Base-by-base conservation (phyloP, 2,888 invertebrate genomes). In the Spodoptera exigua region DNA sequence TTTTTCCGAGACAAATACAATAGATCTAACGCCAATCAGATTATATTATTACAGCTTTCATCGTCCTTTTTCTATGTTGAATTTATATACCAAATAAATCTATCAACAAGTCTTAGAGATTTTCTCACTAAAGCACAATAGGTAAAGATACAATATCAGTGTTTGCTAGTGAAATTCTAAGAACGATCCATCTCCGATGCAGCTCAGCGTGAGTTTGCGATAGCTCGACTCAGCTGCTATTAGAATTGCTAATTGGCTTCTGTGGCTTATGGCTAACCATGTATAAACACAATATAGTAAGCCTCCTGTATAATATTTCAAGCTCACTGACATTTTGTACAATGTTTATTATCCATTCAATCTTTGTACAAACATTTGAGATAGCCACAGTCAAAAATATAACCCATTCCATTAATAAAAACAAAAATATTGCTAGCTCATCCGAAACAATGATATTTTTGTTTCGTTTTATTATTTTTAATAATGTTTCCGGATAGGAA, bases 161-260 rank as follows among this genome's bases (percentile, higher is more conserved):
- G 27, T 46, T 45, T 56, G 11, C 21, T 40, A 53, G 7, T 3
- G 1, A 1, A 62, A 63, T 35, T 39, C n/a, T 11, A 40, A 12
- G 10, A 51, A 43, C 13, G 34, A 40, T 66, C 41, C 57, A 61
- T 56, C 32, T 32, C 1, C 13, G 21, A 37, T 55, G 45, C 61
- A 44, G 32, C 37, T 51, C 32, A 34, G 52, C 35, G 2, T 49
- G 47, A 41, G 65, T 36, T 51, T 39, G 61, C 57, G 56, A 58
- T 45, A 58, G 64, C 55, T 65, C 70, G 70, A 69, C 71, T 79
- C 74, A 75, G 71, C 71, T 48, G 62, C 61, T 68, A 73, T 78
- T 78, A 71, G 76, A 79, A 74, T 82, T 79, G 77, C 80, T 82
- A 84, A 84, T 84, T 75, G 74, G 69, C 65, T 49, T 62, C 64